Conservation (phyloP, 2,113 vertebrate genomes). For the Chionodraco myersi region DNA sequence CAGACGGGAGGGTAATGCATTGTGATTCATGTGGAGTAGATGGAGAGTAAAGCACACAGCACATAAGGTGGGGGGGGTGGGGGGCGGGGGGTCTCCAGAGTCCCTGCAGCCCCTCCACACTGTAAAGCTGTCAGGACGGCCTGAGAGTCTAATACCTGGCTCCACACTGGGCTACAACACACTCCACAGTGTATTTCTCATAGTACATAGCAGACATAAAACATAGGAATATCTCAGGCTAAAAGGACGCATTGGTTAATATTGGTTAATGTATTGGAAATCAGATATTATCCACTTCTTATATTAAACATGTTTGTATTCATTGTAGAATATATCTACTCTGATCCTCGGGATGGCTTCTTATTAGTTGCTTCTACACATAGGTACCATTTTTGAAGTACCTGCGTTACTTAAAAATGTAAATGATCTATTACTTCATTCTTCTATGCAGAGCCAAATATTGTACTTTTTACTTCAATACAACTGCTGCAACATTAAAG, state of each 20-base stretch:
- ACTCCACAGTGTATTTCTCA: conserved; percentile 32
- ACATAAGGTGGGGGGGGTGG: conserved; percentile 25
- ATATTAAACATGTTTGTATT: neutral
- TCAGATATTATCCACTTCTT: neutral
- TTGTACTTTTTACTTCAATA: no score
- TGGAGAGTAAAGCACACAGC: conserved; percentile 54
- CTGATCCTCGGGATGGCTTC: neutral
- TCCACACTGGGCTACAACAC: conserved; percentile 19
- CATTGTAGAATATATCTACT: neutral
- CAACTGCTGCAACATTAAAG: no score
- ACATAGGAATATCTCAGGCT: conserved; percentile 6
- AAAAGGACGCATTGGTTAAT: neutral
- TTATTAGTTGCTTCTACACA: no score
- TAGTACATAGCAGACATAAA: neutral
- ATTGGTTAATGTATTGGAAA: conserved; percentile 7
- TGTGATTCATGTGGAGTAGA: conserved; percentile 71
- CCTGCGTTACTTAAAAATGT: no score
- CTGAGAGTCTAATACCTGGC: conserved; percentile 51
- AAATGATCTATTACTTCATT: no score
- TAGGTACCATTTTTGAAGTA: no score
- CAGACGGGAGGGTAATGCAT: conserved; percentile 63
- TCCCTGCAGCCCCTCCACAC: conserved; percentile 43
- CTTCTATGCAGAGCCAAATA: no score
- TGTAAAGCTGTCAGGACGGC: conserved; percentile 68
- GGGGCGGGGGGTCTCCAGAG: conserved; percentile 45